Conservation (phyloP, 2,888 invertebrate species). For the Sacculina carcini region DNA sequence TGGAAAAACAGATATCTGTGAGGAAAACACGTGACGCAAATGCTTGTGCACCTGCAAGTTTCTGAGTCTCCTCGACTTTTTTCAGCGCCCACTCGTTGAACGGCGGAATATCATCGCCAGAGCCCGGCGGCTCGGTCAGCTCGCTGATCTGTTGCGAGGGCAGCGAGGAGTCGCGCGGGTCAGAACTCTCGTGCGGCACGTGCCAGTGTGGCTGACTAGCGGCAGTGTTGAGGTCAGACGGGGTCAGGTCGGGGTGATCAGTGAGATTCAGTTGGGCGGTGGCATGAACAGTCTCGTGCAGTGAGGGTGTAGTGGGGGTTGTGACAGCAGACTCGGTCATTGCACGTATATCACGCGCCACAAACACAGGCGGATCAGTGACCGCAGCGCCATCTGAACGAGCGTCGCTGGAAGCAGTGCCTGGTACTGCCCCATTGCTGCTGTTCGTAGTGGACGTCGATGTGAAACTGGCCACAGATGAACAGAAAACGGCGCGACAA, state of each 20-base stretch:
- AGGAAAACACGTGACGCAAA: no score
- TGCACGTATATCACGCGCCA: not conserved
- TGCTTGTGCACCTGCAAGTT: not conserved
- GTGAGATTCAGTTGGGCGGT: no score
- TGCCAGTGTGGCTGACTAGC: no score
- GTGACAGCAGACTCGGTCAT: not conserved
- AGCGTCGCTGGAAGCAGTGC: not conserved
- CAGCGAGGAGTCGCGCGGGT: no score
- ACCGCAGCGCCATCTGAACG: not conserved
- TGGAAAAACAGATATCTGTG: no score
- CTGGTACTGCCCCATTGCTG: not conserved
- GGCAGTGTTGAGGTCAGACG: no score
- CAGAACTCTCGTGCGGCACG: no score
- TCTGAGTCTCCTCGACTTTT: not conserved
- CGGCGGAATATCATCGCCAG: not conserved
- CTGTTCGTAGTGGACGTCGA: no score
- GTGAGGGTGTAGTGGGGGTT: not conserved
- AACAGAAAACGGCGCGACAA: no score
- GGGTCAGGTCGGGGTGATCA: no score
- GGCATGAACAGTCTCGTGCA: not conserved
- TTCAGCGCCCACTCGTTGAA: constrained; percentile 1
- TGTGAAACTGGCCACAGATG: no score
- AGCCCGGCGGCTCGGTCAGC: not conserved
- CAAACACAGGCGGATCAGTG: not conserved
- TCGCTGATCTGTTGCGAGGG: not conserved